phyloP scores from a whole-genome alignment of 1,140 invertebrate species.

The Caerostris darwini region DNA sequence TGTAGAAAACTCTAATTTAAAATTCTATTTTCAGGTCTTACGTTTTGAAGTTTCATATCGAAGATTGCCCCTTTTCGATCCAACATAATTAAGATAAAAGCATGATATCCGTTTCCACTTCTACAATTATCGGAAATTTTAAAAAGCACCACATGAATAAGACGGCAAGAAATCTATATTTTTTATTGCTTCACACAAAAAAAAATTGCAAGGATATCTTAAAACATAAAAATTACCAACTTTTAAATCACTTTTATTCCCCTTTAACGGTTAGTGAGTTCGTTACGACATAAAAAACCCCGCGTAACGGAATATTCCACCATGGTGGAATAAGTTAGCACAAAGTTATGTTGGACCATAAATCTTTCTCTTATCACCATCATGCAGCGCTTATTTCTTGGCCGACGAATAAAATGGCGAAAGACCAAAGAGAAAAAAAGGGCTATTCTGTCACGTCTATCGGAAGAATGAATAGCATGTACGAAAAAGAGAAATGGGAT shows the following conservation, averaged over 20 bases:
- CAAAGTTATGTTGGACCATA: neutral
- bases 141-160: too few species aligned
- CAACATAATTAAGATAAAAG: too few species aligned
- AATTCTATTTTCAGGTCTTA: too few species aligned
- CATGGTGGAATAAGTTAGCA: neutral
- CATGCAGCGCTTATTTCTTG: neutral
- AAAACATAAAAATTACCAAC: neutral
- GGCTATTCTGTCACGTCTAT: neutral
- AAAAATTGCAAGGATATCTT: too few species aligned
- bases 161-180: too few species aligned
- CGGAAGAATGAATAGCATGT: neutral
- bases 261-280: neutral
- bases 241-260: neutral
- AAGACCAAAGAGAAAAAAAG: neutral
- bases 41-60: too few species aligned
- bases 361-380: neutral
- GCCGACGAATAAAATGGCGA: neutral
- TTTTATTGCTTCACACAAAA: too few species aligned
- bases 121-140: too few species aligned
- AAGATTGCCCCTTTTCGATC: too few species aligned
- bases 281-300: neutral
- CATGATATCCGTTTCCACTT: too few species aligned
- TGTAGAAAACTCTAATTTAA: too few species aligned
- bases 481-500: too few species aligned
- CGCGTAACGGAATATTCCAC: neutral